phyloP scores from a whole-genome alignment of 2,113 vertebrate genomes.

The Scopus umbretta region DNA sequence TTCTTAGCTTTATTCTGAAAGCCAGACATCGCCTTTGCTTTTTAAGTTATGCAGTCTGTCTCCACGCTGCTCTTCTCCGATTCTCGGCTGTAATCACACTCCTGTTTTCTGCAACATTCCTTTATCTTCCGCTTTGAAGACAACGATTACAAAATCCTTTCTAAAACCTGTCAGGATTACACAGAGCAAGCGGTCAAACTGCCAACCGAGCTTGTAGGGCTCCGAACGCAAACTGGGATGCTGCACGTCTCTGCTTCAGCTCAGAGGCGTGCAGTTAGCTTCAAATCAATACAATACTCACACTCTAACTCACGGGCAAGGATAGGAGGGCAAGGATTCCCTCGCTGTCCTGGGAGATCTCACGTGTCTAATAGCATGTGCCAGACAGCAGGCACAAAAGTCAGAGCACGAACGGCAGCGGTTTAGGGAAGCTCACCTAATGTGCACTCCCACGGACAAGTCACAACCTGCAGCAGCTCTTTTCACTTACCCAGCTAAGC shows the following conservation, averaged over 20 bases:
- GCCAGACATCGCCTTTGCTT: not conserved
- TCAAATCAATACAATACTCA: not conserved
- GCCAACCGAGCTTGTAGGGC: not conserved
- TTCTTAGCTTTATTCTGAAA: not conserved
- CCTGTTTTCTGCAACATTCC: not conserved
- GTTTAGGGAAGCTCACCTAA: too few relatives aligned
- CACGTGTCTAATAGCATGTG: not conserved
- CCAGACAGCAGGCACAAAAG: not conserved
- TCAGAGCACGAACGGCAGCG: not conserved
- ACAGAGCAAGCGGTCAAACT: not conserved
- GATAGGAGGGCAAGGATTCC: too few relatives aligned
- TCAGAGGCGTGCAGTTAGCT: not conserved
- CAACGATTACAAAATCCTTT: not conserved
- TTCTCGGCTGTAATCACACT: not conserved
- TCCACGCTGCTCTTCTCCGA: not conserved
- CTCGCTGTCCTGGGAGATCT: rapidly evolving
- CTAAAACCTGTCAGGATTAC: not conserved
- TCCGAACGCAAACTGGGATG: rapidly evolving
- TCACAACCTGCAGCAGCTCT: not conserved
- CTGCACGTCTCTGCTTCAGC: not conserved
- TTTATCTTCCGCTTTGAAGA: not conserved
- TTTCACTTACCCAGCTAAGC: not conserved
- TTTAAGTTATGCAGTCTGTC: not conserved
- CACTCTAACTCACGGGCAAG: not conserved
- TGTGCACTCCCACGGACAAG: rapidly evolving